Percentiles rank a stretch among this genome's conserved stretches.
These are phyloP conservation scores for Theristus sp. DNA, from an alignment of 2,888 invertebrate genomes.

Conservation along the genomic window DNA sequence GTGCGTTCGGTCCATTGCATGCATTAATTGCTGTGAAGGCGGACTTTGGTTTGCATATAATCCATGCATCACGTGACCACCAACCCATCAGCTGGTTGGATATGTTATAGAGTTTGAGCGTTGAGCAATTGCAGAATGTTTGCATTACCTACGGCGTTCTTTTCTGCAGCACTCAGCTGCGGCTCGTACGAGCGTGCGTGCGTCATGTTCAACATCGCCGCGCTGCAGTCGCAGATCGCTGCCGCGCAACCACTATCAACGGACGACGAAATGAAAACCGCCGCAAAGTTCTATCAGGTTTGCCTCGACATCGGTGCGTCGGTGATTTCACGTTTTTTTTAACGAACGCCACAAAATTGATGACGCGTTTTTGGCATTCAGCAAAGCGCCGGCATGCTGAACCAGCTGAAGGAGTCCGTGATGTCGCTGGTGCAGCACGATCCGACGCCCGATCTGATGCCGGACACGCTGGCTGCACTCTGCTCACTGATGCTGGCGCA, in stretches of 20 bases:
- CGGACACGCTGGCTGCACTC: slow-evolving; percentile 71
- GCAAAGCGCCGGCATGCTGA: slow-evolving; percentile 75
- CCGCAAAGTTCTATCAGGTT: slow-evolving; percentile 56
- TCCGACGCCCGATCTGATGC: slow-evolving; percentile 80
- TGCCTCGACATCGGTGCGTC: background rate
- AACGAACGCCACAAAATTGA: too few relatives aligned
- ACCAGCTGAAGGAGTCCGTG: slow-evolving; percentile 51
- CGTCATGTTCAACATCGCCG: slow-evolving; percentile 84
- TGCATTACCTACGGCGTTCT: too few relatives aligned
- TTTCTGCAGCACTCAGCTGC: slow-evolving; percentile 27
- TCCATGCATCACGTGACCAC: too few relatives aligned
- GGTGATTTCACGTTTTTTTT: background rate
- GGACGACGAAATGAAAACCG: slow-evolving; percentile 81
- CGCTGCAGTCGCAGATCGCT: slow-evolving; percentile 67
- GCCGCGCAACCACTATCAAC: slow-evolving; percentile 57
- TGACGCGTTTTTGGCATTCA: too few relatives aligned
- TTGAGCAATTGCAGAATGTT: background rate
- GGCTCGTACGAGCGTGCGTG: slow-evolving; percentile 80
- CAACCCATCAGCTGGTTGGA: too few relatives aligned
- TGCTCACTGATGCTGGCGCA: slow-evolving; percentile 81
- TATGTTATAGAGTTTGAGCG: too few relatives aligned
- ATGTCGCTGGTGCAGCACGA: slow-evolving; percentile 67
- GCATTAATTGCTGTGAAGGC: too few relatives aligned
- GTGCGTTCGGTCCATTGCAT: too few relatives aligned
- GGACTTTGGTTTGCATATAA: too few relatives aligned